These are phyloP conservation scores for Gadus macrocephalus DNA, from an alignment of 2,113 vertebrate species.

Conservation along the genomic window DNA sequence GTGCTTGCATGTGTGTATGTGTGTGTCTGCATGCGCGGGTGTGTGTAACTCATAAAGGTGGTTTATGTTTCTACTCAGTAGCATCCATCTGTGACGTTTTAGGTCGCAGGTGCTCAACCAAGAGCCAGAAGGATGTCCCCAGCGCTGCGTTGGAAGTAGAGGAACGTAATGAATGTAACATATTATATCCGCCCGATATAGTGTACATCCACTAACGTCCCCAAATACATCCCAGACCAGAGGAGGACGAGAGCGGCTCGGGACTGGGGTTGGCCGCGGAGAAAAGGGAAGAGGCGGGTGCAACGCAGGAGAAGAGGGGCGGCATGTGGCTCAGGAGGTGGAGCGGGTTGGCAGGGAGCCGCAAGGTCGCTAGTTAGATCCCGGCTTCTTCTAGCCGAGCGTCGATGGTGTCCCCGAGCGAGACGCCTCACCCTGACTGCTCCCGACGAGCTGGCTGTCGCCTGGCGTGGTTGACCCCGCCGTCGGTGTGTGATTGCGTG, in stretches of 20 bases:
- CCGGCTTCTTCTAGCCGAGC: no score
- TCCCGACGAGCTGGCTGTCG: no score
- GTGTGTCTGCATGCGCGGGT: not conserved
- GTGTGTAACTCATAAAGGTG: not conserved
- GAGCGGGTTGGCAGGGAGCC: no score
- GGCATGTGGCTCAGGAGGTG: no score
- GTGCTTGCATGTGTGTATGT: not conserved
- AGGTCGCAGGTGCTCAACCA: not conserved
- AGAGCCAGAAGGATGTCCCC: not conserved
- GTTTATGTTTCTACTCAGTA: no score
- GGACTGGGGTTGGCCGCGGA: not conserved
- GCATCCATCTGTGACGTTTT: not conserved
- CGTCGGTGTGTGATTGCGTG: no score
- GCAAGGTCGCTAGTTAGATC: no score
- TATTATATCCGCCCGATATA: not conserved
- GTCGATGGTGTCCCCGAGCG: no score
- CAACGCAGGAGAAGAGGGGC: no score
- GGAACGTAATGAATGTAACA: not conserved
- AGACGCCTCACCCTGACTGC: no score
- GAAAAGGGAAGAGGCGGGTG: not conserved
- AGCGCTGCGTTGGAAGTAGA: not conserved
- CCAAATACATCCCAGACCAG: not conserved
- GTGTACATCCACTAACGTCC: not conserved
- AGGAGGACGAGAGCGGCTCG: not conserved
- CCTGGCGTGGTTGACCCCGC: no score